These are phyloP conservation scores for Actenoides lindsayi DNA, from an alignment of 2,113 vertebrate species.

Conservation along the genomic window DNA sequence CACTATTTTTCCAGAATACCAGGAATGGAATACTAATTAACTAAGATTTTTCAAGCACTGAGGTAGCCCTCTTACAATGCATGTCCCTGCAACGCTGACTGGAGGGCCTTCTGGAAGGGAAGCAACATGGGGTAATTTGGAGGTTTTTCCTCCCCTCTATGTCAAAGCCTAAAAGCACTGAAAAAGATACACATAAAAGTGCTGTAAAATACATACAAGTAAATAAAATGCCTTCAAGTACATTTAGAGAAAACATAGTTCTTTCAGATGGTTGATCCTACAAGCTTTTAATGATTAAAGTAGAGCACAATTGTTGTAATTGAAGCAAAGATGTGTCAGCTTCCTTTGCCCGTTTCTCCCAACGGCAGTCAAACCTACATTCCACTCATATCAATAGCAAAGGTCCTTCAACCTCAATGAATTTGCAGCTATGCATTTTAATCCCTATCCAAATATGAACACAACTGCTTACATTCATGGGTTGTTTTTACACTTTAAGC, in stretches of 20 bases:
- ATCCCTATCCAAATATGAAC: background rate
- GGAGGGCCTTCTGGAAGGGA: background rate
- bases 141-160: background rate
- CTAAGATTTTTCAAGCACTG: background rate
- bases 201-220: background rate
- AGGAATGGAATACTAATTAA: background rate
- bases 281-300: background rate
- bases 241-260: background rate
- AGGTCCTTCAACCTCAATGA: background rate
- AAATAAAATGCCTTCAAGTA: background rate
- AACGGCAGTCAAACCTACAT: background rate
- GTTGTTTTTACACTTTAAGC: background rate
- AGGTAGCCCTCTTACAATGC: background rate
- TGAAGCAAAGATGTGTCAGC: background rate
- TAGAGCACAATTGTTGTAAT: fast-evolving
- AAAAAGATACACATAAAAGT: background rate
- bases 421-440: background rate
- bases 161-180: background rate
- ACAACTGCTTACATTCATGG: background rate
- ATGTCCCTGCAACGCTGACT: background rate
- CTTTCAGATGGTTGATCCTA: no score
- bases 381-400: fast-evolving
- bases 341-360: background rate
- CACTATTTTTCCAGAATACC: background rate
- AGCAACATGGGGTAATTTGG: background rate